Evolutionary conservation across 2,797 vertebrate species (phyloP), one percentile per base, ranked within the genome.

Genomic region (Dipus sagitta): DNA sequence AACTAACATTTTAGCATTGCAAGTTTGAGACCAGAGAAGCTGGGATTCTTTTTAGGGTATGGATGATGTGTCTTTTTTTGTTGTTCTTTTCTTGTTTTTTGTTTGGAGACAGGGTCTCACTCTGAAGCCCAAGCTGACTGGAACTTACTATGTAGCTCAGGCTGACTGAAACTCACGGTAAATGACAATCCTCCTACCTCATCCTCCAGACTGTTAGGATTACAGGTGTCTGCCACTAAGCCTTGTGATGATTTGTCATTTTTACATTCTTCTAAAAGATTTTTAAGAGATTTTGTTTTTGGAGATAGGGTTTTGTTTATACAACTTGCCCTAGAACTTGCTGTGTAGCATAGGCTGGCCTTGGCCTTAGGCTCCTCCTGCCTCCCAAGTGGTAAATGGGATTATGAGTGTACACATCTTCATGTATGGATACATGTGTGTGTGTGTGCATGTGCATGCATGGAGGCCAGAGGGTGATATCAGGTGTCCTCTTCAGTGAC

Each of bases 181-280:
- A 47, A 47, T 47, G 47, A 47, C 21, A 86, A 47, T 86, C 14
- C 28, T 86, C 6, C 26, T 84, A n/a, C 32, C 42, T 75, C 34
- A 75, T 20, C 42, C 28, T 75, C 58, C 32, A 62, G 24, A 64
- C 58, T 74, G 58, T 24, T 86, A 86, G 28, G 34, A 62, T 42
- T 64, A 62, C 34, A 75, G 58, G 47, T 47, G 58, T 64, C 34
- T 64, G 58, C 34, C 71, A 47, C 34, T 26, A 42, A 62, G 58
- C 28, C 47, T 47, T 47, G 47, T 24, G 4, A 34, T 75, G 26
- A 38, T 42, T n/a, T 86, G 71, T 62, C 42, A 62, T 64, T n/a
- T 75, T 68, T 54, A 28, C 75, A 32, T 89, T 93, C 38, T 93
- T 93, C 81, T 89, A 74, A 95, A 90, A 86, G 21, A 82, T 90